Evolutionary conservation across 2,797 vertebrate genomes (phyloP).

Genomic region (Sebastes hopkinsi): DNA sequence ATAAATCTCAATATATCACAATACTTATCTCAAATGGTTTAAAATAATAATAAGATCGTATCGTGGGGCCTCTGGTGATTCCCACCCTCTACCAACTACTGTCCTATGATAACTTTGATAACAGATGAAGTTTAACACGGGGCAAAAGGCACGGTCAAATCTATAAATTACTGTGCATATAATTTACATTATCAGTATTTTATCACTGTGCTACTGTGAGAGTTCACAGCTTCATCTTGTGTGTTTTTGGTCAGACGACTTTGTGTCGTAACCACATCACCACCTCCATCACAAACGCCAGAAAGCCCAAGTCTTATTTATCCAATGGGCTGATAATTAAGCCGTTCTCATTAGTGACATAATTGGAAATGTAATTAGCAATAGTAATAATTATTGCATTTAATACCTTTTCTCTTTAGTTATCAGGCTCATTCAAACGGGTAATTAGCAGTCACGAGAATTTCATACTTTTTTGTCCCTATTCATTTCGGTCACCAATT

Average conservation of each 20-base stretch:
- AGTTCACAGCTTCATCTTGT: conserved; percentile 5
- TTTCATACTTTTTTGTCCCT: conserved; percentile 74
- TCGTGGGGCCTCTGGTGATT: too few relatives aligned
- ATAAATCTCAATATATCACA: too few relatives aligned
- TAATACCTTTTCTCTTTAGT: conserved; percentile 84
- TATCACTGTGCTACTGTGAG: background rate
- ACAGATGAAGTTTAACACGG: background rate
- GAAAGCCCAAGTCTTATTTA: conserved; percentile 74
- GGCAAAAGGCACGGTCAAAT: background rate
- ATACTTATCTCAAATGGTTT: too few relatives aligned
- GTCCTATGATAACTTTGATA: background rate
- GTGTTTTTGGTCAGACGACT: conserved; percentile 49
- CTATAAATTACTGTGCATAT: background rate
- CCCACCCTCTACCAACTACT: background rate
- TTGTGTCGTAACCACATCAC: conserved; percentile 50
- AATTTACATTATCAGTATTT: background rate
- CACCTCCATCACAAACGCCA: conserved; percentile 61
- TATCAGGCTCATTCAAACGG: conserved; percentile 78
- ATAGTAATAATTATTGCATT: conserved; percentile 84
- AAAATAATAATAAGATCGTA: too few relatives aligned
- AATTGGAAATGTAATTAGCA: conserved; percentile 88
- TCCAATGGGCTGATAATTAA: conserved; percentile 80
- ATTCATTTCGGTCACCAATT: conserved; percentile 64
- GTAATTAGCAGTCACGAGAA: conserved; percentile 79
- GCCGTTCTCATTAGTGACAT: conserved; percentile 85